These are phyloP conservation scores for Spinus olivaceus DNA, from an alignment of 2,797 vertebrate species.

Conservation along the genomic window DNA sequence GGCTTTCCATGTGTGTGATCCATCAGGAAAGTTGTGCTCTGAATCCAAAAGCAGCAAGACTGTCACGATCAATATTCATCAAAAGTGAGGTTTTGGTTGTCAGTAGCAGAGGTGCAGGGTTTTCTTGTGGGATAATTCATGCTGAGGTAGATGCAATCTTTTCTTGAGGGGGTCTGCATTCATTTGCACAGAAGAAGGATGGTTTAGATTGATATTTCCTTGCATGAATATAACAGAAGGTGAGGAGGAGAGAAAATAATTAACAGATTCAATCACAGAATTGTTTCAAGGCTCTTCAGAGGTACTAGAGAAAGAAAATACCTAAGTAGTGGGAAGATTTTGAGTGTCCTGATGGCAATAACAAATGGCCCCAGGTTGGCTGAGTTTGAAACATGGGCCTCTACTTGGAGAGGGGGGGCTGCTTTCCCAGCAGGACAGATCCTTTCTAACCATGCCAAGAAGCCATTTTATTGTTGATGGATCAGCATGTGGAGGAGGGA, in stretches of 20 bases:
- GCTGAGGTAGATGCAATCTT: neutral
- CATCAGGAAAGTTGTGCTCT: neutral
- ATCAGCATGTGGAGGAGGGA: neutral
- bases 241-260: conserved; percentile 53
- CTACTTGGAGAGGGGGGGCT: neutral
- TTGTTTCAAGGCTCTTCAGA: conserved; percentile 2
- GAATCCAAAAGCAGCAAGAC: neutral
- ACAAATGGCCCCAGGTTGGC: neutral
- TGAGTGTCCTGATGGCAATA: neutral
- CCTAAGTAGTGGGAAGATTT: neutral
- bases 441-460: neutral
- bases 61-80: neutral
- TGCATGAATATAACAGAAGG: conserved; percentile 32
- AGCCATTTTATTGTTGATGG: neutral
- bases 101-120: neutral
- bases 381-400: neutral
- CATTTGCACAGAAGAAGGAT: neutral
- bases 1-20: neutral
- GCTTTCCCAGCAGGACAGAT: neutral
- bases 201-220: neutral
- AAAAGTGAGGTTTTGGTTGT: neutral
- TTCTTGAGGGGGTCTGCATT: neutral
- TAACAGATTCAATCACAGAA: neutral
- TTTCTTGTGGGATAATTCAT: neutral
- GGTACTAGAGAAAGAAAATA: neutral